A percentile compares a stretch with the other conserved stretches of the same genome.
These are phyloP conservation scores for Alviniconcha strummeri DNA, from an alignment of 2,888 invertebrate genomes.

Conservation along the genomic window DNA sequence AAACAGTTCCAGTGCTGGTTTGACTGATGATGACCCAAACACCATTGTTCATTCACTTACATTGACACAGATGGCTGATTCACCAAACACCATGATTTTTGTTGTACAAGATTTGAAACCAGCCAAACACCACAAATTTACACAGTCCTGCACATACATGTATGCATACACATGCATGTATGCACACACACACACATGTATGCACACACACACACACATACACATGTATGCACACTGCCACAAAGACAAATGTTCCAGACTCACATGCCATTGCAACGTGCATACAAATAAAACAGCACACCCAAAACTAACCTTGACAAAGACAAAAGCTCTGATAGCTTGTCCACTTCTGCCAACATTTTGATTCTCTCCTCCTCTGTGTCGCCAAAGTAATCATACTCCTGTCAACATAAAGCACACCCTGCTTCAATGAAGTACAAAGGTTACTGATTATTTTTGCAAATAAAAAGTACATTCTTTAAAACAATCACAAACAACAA, in stretches of 20 bases:
- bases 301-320: conserved; percentile 56
- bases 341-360: conserved; percentile 94
- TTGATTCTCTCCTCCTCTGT: conserved; percentile 84
- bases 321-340: conserved; percentile 83
- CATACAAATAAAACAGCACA: background rate
- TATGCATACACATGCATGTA: background rate
- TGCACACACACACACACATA: background rate
- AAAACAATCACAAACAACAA: too few species aligned
- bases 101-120: too few species aligned
- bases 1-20: too few species aligned
- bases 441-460: too few species aligned
- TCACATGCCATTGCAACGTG: background rate
- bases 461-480: too few species aligned
- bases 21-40: too few species aligned
- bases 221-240: conserved; percentile 2
- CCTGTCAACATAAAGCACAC: conserved; percentile 62
- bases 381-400: conserved; percentile 84
- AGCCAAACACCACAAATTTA: background rate
- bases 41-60: too few species aligned
- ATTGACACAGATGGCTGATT: too few species aligned
- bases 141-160: background rate
- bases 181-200: conserved; percentile 11
- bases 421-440: too few species aligned
- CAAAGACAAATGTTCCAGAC: background rate
- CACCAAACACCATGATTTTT: too few species aligned